Conservation (phyloP, 2,113 vertebrate genomes). For the Microtus montanus region DNA sequence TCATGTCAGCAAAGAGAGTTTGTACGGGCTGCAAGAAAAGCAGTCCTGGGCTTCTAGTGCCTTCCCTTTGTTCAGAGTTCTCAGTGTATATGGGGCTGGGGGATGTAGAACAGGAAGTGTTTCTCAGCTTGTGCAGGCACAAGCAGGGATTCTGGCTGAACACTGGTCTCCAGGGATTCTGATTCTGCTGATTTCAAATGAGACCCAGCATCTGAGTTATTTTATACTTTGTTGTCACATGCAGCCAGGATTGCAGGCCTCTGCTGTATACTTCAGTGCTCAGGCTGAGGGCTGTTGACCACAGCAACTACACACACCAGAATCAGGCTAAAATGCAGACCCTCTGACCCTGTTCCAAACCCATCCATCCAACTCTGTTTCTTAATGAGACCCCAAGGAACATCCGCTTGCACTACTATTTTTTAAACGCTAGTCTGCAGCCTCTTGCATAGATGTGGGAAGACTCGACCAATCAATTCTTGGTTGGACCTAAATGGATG, state of each 20-base stretch:
- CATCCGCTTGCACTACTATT: not conserved
- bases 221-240: not conserved
- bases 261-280: not conserved
- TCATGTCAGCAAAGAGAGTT: not conserved
- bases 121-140: not conserved
- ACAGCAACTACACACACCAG: not conserved
- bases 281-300: not conserved
- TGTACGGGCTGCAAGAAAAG: not conserved
- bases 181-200: not conserved
- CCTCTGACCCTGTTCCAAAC: not conserved
- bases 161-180: not conserved
- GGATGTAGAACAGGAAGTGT: not conserved
- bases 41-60: not conserved
- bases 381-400: not conserved
- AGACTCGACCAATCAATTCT: not conserved
- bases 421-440: not conserved
- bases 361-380: not conserved
- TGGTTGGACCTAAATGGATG: slow-evolving; percentile 27
- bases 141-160: not conserved
- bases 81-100: not conserved
- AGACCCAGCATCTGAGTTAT: not conserved
- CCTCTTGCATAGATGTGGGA: not conserved
- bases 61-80: not conserved
- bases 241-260: not conserved
- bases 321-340: not conserved